Conservation (phyloP, 1,140 invertebrate genomes). For the Psilanteris sp. region DNA sequence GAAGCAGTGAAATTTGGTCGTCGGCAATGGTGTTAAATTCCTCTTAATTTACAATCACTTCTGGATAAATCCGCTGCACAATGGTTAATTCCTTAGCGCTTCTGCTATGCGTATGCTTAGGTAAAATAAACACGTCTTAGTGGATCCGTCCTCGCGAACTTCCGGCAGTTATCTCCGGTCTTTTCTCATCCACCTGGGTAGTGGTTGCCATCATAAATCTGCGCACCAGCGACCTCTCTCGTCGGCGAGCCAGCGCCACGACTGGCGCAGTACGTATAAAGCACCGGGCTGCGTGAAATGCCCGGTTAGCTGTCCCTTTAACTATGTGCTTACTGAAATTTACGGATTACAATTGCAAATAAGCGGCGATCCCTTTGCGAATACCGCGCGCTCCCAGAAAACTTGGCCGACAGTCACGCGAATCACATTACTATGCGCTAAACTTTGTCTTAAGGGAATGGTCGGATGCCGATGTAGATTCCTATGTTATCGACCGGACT, state of each 20-base stretch:
- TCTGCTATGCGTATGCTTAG: conserved; percentile 52
- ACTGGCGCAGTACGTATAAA: conserved; percentile 41
- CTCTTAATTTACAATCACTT: conserved; percentile 38
- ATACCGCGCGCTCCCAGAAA: conserved; percentile 53
- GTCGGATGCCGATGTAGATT: conserved; percentile 22
- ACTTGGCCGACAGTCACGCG: conserved; percentile 56
- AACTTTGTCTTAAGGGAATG: conserved; percentile 58
- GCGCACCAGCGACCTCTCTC: conserved; percentile 36
- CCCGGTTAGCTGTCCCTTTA: conserved; percentile 62
- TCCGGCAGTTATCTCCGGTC: conserved; percentile 57
- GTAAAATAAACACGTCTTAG: conserved; percentile 57
- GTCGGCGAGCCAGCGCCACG: conserved; percentile 24
- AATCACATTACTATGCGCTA: conserved; percentile 57
- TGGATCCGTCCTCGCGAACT: conserved; percentile 33
- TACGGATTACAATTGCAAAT: conserved; percentile 66
- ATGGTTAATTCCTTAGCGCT: conserved; percentile 21
- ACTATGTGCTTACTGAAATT: conserved; percentile 64
- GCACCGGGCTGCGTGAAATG: conserved; percentile 48
- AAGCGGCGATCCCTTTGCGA: conserved; percentile 58
- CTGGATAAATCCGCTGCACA: conserved; percentile 1
- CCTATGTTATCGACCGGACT: conserved; percentile 32
- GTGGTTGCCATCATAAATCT: conserved; percentile 52
- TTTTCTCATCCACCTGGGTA: conserved; percentile 51
- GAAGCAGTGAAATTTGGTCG: background rate
- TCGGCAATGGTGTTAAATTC: conserved; percentile 15